Conservation (phyloP, 2,797 vertebrate species). For the Chiroxiphia lanceolata region DNA sequence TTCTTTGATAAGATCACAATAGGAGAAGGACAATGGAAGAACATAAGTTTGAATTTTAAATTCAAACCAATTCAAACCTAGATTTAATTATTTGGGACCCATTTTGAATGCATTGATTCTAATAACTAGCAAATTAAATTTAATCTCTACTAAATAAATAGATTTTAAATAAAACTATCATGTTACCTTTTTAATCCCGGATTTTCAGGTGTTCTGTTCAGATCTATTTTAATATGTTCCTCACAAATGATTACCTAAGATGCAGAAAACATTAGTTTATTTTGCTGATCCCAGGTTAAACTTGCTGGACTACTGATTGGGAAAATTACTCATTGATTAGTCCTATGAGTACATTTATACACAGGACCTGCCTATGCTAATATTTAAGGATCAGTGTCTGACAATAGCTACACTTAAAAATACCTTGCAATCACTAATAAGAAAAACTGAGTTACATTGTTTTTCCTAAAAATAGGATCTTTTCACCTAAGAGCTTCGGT, state of each 20-base stretch:
- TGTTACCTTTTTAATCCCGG: not conserved
- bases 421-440: not conserved
- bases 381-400: not conserved
- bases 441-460: not conserved
- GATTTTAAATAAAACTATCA: not conserved
- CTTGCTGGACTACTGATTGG: not conserved
- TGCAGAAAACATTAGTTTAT: not conserved
- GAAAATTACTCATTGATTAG: not conserved
- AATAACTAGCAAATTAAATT: not conserved
- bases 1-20: not conserved
- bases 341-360: not conserved
- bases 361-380: not conserved
- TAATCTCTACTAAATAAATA: not conserved
- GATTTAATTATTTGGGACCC: too few species aligned
- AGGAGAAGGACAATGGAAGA: not conserved
- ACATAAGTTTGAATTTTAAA: not conserved
- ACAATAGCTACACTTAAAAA: not conserved
- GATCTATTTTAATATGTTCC: not conserved
- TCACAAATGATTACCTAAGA: not conserved
- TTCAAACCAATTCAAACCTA: not conserved
- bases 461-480: not conserved
- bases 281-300: not conserved
- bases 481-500: not conserved
- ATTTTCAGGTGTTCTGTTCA: not conserved
- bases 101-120: not conserved